A percentile compares a stretch with the other conserved stretches of the same genome.
Conservation (phyloP, 1,140 invertebrate genomes). For the Orius insidiosus region DNA sequence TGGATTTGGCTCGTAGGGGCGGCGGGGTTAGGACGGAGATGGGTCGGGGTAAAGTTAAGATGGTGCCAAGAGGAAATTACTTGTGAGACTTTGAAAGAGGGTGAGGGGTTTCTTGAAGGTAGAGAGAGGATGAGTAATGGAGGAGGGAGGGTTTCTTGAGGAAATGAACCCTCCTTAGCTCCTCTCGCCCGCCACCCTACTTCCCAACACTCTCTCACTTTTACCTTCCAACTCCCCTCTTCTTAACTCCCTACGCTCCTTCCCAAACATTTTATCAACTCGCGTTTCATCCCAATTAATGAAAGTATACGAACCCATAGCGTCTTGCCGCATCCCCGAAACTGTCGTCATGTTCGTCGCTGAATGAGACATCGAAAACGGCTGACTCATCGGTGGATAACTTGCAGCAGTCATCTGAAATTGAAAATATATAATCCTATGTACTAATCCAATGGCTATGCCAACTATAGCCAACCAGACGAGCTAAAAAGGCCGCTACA, state of each 20-base stretch:
- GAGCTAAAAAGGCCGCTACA: no score
- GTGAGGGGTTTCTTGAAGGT: neutral
- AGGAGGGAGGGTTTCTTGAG: neutral
- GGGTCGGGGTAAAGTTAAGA: neutral
- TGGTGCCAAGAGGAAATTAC: conserved; percentile 8
- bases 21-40: neutral
- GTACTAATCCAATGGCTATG: no score
- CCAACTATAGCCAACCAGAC: no score
- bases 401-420: conserved; percentile 76
- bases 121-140: neutral
- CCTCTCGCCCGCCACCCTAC: neutral
- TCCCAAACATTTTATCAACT: conserved; percentile 1
- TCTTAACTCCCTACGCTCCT: conserved; percentile 1
- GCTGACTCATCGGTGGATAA: conserved; percentile 82
- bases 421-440: no score
- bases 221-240: neutral
- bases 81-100: conserved; percentile 9
- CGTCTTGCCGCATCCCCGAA: conserved; percentile 67
- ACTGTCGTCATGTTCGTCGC: conserved; percentile 69
- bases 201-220: conserved; percentile 2
- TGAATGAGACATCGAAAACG: conserved; percentile 81
- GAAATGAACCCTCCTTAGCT: conserved; percentile 1
- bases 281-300: neutral
- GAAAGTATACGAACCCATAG: conserved; percentile 55
- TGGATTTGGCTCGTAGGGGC: neutral